These are phyloP conservation scores for Ictalurus punctatus DNA, from an alignment of 2,113 vertebrate genomes.

Conservation along the genomic window DNA sequence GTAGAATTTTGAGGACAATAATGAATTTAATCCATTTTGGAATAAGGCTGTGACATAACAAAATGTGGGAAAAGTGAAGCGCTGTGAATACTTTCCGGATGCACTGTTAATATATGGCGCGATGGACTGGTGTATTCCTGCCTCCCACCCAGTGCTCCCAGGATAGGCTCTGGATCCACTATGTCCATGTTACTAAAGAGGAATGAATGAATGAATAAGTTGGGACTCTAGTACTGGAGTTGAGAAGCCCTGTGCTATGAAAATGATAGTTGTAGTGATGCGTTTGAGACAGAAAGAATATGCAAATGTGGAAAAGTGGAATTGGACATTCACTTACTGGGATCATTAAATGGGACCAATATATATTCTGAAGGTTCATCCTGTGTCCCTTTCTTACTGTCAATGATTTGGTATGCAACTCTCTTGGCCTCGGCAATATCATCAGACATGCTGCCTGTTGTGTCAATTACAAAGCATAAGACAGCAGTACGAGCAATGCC, in stretches of 20 bases:
- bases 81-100: too few species aligned
- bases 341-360: slow-evolving; percentile 76
- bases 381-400: slow-evolving; percentile 69
- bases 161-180: not conserved
- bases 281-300: not conserved
- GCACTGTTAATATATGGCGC: not conserved
- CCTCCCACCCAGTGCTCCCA: not conserved
- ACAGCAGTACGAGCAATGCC: slow-evolving; percentile 72
- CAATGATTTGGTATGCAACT: slow-evolving; percentile 63
- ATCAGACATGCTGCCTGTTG: slow-evolving; percentile 72
- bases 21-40: too few species aligned
- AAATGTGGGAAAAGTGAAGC: too few species aligned
- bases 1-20: too few species aligned
- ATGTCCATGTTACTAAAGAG: not conserved
- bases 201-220: not conserved
- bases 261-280: not conserved
- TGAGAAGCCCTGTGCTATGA: not conserved
- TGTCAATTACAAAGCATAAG: slow-evolving; percentile 75
- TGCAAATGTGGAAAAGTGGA: not conserved
- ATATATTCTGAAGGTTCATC: slow-evolving; percentile 76
- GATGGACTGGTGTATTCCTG: not conserved
- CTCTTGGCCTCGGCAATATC: slow-evolving; percentile 64
- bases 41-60: too few species aligned
- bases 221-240: not conserved
- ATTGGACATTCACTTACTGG: slow-evolving; percentile 54